phyloP scores from a whole-genome alignment of 2,888 invertebrate genomes.

The Poecilus cupreus region DNA sequence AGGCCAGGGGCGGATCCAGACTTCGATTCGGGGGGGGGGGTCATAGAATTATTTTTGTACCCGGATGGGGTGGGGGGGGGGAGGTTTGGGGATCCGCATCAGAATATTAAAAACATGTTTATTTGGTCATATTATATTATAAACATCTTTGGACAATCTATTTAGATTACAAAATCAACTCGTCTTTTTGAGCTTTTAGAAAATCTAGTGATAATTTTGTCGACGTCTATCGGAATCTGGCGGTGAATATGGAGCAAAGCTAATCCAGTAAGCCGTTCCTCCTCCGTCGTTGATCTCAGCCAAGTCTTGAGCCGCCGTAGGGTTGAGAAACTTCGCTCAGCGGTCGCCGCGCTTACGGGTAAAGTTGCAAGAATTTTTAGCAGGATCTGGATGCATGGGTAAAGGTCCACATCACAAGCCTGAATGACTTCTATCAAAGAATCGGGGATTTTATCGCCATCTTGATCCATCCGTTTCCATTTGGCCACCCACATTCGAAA shows the following conservation, averaged over 20 bases:
- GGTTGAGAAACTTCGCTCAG: slow-evolving; percentile 55
- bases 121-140: too few species aligned
- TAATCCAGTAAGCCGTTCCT: not conserved
- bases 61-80: too few species aligned
- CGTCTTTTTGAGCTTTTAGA: not conserved
- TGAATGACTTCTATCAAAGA: slow-evolving; percentile 63
- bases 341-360: slow-evolving; percentile 63
- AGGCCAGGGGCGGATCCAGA: too few species aligned
- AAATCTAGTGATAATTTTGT: slow-evolving; percentile 14
- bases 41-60: too few species aligned
- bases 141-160: too few species aligned
- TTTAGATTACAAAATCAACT: not conserved
- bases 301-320: slow-evolving; percentile 1
- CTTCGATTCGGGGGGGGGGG: too few species aligned
- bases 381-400: slow-evolving; percentile 60
- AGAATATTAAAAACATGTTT: too few species aligned
- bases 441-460: slow-evolving; percentile 61
- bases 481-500: slow-evolving; percentile 60
- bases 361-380: slow-evolving; percentile 63
- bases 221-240: slow-evolving; percentile 9
- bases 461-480: slow-evolving; percentile 60
- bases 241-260: slow-evolving; percentile 26
- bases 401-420: slow-evolving; percentile 63
- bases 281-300: not conserved
- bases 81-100: too few species aligned